Conservation (phyloP, 2,888 invertebrate species). For the Scaptomyza flava region DNA sequence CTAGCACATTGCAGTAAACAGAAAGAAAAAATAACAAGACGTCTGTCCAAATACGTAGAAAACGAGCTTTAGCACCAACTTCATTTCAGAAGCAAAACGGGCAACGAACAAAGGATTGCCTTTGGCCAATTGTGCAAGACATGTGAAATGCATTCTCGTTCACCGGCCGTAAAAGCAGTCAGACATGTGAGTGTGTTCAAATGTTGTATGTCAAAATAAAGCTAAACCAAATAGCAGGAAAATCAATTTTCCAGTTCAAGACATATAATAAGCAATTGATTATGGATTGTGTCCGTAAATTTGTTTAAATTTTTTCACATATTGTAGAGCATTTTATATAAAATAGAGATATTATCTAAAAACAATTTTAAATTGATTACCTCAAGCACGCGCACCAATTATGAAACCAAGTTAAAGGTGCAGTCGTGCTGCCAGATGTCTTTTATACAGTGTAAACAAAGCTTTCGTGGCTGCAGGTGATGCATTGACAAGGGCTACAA, state of each 20-base stretch:
- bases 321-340: no score
- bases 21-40: slow-evolving; percentile 2
- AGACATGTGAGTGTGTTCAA: not conserved
- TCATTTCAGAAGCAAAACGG: slow-evolving; percentile 18
- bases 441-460: slow-evolving; percentile 25
- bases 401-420: not conserved
- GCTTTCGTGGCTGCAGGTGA: slow-evolving; percentile 4
- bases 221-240: not conserved
- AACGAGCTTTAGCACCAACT: slow-evolving; percentile 21
- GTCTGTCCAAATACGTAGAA: slow-evolving; percentile 7
- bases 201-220: not conserved
- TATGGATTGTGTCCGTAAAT: not conserved
- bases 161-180: slow-evolving; percentile 4
- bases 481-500: slow-evolving; percentile 28
- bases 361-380: not conserved
- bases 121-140: slow-evolving; percentile 39
- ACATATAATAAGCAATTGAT: not conserved
- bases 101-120: slow-evolving; percentile 31
- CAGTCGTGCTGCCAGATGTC: slow-evolving; percentile 25
- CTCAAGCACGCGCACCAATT: slow-evolving; percentile 4
- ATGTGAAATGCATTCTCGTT: slow-evolving; percentile 44
- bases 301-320: not conserved
- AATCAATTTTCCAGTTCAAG: no score
- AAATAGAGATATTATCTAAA: not conserved
- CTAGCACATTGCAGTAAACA: slow-evolving; percentile 7